Base-by-base conservation (phyloP, 2,797 vertebrate genomes). In the Gorsachius magnificus region DNA sequence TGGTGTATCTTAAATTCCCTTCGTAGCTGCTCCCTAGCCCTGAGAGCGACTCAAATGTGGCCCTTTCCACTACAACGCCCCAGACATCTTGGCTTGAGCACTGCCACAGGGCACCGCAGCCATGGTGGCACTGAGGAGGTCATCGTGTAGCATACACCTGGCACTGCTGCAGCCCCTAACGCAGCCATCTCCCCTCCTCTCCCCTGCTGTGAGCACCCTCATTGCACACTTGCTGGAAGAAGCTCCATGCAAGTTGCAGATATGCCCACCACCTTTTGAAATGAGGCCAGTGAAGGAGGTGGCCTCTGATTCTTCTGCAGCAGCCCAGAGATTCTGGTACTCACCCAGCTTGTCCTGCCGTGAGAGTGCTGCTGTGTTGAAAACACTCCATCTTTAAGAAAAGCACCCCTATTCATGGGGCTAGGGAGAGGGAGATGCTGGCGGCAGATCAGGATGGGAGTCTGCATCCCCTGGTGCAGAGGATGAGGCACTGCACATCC, bases 91-190 rank as follows among this genome's bases (percentile, higher is more conserved):
- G 1, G 35, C 36, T 28, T 11, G 31, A 33, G 29, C 4, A 1
- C 2, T 1, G 21, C 38, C 63, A 28, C 18, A 20, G 4, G 33
- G 19, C 43, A 43, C 68, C 4, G 3, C 4, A 5, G 20, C 5
- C 21, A 7, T 0, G 1, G 45, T 16, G 70, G 61, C 50, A 89
- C 2, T 0, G 0, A 61, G 35, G 35, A 45, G 54, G 16, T 19
- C 11, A 2, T 25, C 1, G 1, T 0, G 3, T 16, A 20, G 14
- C 69, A 43, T 48, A 9, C 7, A 2, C 28, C 22, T 33, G 5
- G 26, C 33, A 19, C 56, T 38, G 53, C 33, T 21, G 16, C 66
- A 36, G 45, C 50, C 29, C 69, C 33, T 21, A 33, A 6, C 0
- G 3, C 31, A 75, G 45, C 12, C 3, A 2, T 38, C 6, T 68